Evolutionary conservation across 2,888 invertebrate species (phyloP), one percentile per base, ranked within the genome.

Genomic region (Malacosoma neustria): DNA sequence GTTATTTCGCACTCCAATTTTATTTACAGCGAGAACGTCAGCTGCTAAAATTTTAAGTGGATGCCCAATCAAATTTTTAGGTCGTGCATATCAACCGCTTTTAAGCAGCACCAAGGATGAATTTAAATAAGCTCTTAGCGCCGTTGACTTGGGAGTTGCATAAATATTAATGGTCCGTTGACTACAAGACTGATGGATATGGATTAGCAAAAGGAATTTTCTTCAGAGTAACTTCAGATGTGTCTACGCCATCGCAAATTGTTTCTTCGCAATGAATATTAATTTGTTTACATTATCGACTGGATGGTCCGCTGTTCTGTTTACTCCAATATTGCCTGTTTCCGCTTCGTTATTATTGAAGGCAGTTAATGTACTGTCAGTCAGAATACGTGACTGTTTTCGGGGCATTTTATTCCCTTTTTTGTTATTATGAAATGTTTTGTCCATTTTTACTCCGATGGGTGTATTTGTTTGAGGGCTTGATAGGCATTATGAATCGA

Each of bases 101-200:
- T 74, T 72, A 70, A 70, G 69, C 61, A 61, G 63, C 48, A 64
- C 66, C 63, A 64, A 67, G 72, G 71, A 72, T 76, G 75, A 81
- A 82, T 82, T 72, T 75, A 74, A 81, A 82, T 77, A 66, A 75
- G 79, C 73, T 70, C 62, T 72, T 66, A 71, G 67, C 71, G 62
- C 54, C 65, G 72, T 66, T 64, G 72, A 72, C 70, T 72, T 57
- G 62, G 61, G 68, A 69, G 67, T 65, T 71, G 68, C 70, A 77
- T 80, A 74, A 79, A 82, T 81, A 79, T 79, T 81, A 75, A 81
- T 81, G 74, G 54, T 55, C 49, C 49, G 45, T 46, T 56, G 60
- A 62, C 64, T 64, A 67, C 57, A 61, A 64, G 66, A 66, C 68
- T 70, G 70, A 72, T 71, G 66, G 71, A 63, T 69, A 64, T 62